These are phyloP conservation scores for Cheilosia grossa DNA, from an alignment of 2,888 invertebrate species.

Conservation along the genomic window DNA sequence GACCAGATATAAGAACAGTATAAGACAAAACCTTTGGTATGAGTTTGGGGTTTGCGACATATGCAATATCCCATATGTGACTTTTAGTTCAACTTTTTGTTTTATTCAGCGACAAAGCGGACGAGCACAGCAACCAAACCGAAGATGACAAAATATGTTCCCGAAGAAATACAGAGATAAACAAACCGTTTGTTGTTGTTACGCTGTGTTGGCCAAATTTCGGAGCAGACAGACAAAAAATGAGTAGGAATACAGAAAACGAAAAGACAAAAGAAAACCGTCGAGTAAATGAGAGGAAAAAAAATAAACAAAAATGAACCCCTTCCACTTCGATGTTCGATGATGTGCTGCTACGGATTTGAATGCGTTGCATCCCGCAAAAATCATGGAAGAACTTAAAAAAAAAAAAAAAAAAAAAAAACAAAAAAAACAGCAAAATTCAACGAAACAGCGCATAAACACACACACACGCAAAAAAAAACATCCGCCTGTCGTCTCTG, in stretches of 20 bases:
- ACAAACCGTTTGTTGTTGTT: slow-evolving; percentile 50
- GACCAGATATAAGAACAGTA: too few relatives aligned
- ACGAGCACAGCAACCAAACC: neutral
- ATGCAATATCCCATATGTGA: too few relatives aligned
- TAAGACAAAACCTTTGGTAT: too few relatives aligned
- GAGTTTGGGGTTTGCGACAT: too few relatives aligned
- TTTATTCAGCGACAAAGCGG: neutral
- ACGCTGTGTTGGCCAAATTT: slow-evolving; percentile 30
- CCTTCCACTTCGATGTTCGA: slow-evolving; percentile 1
- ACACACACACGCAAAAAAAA: slow-evolving; percentile 38
- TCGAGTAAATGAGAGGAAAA: neutral
- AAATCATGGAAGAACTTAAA: neutral
- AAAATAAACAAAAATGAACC: slow-evolving; percentile 17
- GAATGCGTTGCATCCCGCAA: slow-evolving; percentile 25
- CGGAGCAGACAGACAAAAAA: slow-evolving; percentile 47
- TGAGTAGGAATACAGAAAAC: neutral
- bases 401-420: slow-evolving; percentile 17
- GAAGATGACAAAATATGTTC: slow-evolving; percentile 10
- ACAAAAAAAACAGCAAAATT: neutral
- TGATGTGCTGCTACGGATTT: slow-evolving; percentile 25
- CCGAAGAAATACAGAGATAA: slow-evolving; percentile 29
- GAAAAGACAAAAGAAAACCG: slow-evolving; percentile 9
- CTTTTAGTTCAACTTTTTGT: neutral
- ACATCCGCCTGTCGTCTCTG: slow-evolving; percentile 48
- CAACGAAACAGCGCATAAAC: slow-evolving; percentile 21